These are phyloP conservation scores for Sclerodermus sp. DNA, from an alignment of 2,888 invertebrate species.

Conservation along the genomic window DNA sequence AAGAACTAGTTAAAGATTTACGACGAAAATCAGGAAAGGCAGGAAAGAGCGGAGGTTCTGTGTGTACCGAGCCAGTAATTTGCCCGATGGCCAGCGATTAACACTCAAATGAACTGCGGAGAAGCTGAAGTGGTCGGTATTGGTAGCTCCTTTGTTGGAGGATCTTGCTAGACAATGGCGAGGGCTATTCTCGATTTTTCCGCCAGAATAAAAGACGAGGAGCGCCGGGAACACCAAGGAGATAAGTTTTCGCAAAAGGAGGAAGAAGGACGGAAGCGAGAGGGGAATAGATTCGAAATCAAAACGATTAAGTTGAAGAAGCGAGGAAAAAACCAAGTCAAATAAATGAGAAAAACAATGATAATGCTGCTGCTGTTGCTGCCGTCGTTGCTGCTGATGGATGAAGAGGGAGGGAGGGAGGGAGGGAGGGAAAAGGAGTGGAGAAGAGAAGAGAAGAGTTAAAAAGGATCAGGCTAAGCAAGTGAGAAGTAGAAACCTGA, in stretches of 20 bases:
- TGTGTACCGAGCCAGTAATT: conserved; percentile 27
- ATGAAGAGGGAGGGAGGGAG: conserved; percentile 1
- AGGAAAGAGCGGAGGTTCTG: neutral
- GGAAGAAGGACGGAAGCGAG: too few species aligned
- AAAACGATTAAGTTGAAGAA: neutral
- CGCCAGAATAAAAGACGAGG: conserved; percentile 21
- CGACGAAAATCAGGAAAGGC: too few species aligned
- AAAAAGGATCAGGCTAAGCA: too few species aligned
- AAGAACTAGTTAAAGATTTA: too few species aligned
- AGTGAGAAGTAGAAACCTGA: neutral
- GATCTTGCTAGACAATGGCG: conserved; percentile 31
- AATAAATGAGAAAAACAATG: too few species aligned
- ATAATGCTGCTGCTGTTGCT: too few species aligned
- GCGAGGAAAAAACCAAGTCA: too few species aligned
- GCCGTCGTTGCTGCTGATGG: too few species aligned
- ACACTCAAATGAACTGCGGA: conserved; percentile 33
- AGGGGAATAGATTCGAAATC: too few species aligned
- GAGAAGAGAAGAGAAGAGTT: conserved; percentile 2
- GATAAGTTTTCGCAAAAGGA: too few species aligned
- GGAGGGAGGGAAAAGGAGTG: conserved; percentile 12
- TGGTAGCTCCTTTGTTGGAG: neutral
- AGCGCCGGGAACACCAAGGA: neutral
- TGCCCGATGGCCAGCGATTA: conserved; percentile 33
- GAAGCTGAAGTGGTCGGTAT: neutral
- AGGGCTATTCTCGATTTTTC: conserved; percentile 36